A percentile compares a stretch with the other conserved stretches of the same genome.
Evolutionary conservation across 2,888 invertebrate species (phyloP).

Genomic region (Dasysyrphus albostriatus): DNA sequence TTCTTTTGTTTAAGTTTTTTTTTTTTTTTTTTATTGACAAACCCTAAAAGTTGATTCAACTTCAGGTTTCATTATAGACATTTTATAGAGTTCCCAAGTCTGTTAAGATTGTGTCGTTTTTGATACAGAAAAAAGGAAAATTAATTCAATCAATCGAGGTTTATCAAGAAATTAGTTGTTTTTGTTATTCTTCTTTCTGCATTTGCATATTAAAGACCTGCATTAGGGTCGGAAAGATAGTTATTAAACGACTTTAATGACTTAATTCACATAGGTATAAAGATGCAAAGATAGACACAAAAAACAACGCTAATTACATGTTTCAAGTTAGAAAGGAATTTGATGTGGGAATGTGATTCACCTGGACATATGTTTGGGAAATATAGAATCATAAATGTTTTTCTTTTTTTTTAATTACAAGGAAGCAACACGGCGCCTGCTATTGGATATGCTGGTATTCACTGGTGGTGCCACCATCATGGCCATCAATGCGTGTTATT

Average conservation of each 20-base stretch:
- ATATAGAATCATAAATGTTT: constrained; percentile 50
- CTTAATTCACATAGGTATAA: constrained; percentile 51
- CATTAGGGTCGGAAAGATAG: constrained; percentile 41
- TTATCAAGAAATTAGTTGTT: constrained; percentile 34
- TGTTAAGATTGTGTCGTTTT: background rate
- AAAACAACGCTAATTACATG: constrained; percentile 32
- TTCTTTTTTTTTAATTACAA: constrained; percentile 43
- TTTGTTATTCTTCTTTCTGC: constrained; percentile 38
- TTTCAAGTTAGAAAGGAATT: constrained; percentile 12
- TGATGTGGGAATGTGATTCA: constrained; percentile 49
- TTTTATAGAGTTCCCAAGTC: constrained; percentile 14
- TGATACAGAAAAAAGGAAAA: constrained; percentile 3
- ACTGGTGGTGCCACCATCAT: constrained; percentile 17
- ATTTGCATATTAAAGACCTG: constrained; percentile 50
- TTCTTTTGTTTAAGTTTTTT: background rate
- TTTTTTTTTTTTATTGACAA: constrained; percentile 22
- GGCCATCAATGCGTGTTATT: constrained; percentile 38
- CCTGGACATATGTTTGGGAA: constrained; percentile 49
- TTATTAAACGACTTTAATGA: constrained; percentile 52
- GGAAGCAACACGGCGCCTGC: constrained; percentile 73
- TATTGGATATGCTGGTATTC: constrained; percentile 28
- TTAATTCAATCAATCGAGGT: constrained; percentile 45
- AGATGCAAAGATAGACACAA: background rate
- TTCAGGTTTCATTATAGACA: constrained; percentile 27
- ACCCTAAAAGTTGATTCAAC: constrained; percentile 9